phyloP scores from a whole-genome alignment of 2,888 invertebrate species.

The Ferrisia virgata region DNA sequence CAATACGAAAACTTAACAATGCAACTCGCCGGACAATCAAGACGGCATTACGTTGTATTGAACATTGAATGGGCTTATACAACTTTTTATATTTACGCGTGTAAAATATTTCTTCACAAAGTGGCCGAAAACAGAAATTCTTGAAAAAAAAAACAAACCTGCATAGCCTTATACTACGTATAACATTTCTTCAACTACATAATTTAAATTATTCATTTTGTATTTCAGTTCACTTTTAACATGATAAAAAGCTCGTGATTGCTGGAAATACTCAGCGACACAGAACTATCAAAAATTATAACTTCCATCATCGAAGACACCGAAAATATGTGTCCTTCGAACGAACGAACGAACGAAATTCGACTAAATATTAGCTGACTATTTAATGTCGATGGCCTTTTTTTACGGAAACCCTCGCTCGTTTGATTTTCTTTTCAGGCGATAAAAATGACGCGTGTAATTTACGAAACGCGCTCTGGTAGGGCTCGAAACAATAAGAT shows the following conservation, averaged over 20 bases:
- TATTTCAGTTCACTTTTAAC: no score
- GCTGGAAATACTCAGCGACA: no score
- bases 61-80: constrained; percentile 36
- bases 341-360: not conserved
- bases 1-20: constrained; percentile 45
- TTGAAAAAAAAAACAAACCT: not conserved
- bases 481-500: not conserved
- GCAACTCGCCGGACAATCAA: constrained; percentile 45
- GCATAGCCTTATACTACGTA: not conserved
- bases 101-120: constrained; percentile 34
- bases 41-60: constrained; percentile 40
- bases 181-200: no score
- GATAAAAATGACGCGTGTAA: not conserved
- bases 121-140: constrained; percentile 36
- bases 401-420: not conserved
- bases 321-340: no score
- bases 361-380: not conserved
- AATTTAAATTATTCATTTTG: no score
- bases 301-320: no score
- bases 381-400: not conserved
- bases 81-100: constrained; percentile 31
- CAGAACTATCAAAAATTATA: no score
- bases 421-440: not conserved
- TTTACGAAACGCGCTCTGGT: not conserved
- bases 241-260: no score